Evolutionary conservation across 2,888 invertebrate genomes (phyloP).

Genomic region (Amiota minor): DNA sequence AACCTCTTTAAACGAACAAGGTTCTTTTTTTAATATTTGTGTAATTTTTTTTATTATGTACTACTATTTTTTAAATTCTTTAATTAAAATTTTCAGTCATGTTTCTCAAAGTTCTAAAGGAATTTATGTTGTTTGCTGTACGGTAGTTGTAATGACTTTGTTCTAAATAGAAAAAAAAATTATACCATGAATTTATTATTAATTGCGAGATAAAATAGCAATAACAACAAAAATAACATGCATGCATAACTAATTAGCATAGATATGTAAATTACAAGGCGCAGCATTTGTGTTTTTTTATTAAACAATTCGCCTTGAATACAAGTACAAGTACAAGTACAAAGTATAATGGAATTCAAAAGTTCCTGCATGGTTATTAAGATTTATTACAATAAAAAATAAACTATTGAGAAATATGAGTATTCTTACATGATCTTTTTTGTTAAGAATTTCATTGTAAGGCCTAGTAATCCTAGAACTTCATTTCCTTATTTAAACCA

Average conservation of each 20-base stretch:
- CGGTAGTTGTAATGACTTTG: slow-evolving; percentile 1
- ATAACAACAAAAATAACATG: not conserved
- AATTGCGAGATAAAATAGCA: slow-evolving; percentile 1
- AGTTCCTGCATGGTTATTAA: too few relatives aligned
- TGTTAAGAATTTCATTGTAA: too few relatives aligned
- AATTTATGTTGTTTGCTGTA: not conserved
- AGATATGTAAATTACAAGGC: slow-evolving; percentile 6
- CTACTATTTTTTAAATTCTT: not conserved
- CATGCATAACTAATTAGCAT: slow-evolving; percentile 16
- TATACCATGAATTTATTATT: slow-evolving; percentile 7
- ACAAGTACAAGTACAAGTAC: too few relatives aligned
- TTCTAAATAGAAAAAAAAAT: slow-evolving; percentile 12
- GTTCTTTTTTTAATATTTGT: not conserved
- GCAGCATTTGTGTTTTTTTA: not conserved
- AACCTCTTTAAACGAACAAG: not conserved
- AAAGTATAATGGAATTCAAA: too few relatives aligned
- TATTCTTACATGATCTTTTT: too few relatives aligned
- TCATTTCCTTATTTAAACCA: too few relatives aligned
- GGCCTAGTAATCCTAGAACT: too few relatives aligned
- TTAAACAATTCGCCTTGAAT: not conserved
- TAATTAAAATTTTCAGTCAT: slow-evolving; percentile 15
- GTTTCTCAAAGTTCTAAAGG: too few relatives aligned
- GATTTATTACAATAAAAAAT: too few relatives aligned
- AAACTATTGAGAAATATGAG: too few relatives aligned
- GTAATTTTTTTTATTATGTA: not conserved